Base-by-base conservation (phyloP, 2,113 vertebrate species). In the Thoracochromis brauschi region DNA sequence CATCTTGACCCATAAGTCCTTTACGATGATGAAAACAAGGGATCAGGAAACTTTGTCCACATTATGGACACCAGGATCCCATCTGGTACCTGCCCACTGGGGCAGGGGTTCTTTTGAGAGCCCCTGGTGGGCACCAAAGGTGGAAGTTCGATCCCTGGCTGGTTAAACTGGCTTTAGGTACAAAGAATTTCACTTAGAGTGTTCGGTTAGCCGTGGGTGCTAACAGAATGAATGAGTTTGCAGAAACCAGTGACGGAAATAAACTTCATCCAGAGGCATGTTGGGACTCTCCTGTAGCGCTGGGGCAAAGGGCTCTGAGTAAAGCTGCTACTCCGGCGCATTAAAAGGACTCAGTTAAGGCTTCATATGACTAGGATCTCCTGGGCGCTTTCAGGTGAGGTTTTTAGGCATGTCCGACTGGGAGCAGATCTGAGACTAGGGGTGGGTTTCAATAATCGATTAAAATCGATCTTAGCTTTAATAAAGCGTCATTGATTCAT, bases 261-360 rank as follows among this genome's bases (percentile, higher is more conserved):
- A 16, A 45, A 42, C 40, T 73, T 26, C 40, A 13, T 45, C 65
- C n/a, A 26, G 21, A 17, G 38, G 8, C 13, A 33, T 45, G 38
- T 45, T 4, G 5, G 21, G 68, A 26, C 0, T 73, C 38, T 10
- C 0, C 38, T 24, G 11, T 16, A 73, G 0, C 5, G 5, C 35
- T n/a, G 7, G 19, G 35, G 19, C 10, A 68, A 58, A 0, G 35
- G 0, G 35, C 35, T 42, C 38, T 1, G 21, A 0, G 65, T 71
- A 16, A 24, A 16, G 65, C 21, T 16, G 65, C 65, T 71, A 24
- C 65, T 42, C 1, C 5, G 1, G 5, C 5, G 0, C 19, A 4
- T 40, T 21, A 21, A 2, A 68, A 68, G 63, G 33, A 68, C 0
- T 38, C 35, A 0, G 19, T 68, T 40, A 9, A 68, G 33, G 35